Conservation (phyloP, 2,797 vertebrate genomes). For the Spondyliosoma cantharus region DNA sequence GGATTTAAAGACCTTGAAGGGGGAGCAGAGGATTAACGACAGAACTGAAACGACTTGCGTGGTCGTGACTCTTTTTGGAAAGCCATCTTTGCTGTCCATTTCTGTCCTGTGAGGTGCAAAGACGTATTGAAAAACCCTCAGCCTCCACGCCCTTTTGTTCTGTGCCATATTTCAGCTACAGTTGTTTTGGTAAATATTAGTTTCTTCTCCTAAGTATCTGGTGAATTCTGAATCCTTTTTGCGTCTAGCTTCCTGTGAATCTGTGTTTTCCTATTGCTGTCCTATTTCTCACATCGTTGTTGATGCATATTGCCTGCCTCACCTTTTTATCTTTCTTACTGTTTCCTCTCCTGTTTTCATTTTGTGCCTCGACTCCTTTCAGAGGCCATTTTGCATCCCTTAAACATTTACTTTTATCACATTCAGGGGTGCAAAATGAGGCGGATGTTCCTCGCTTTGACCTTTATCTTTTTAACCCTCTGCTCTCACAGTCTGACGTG, state of each 20-base stretch:
- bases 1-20: constrained; percentile 48
- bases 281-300: constrained; percentile 67
- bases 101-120: constrained; percentile 27
- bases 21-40: constrained; percentile 38
- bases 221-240: constrained; percentile 73
- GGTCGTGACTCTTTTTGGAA: neutral
- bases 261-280: constrained; percentile 76
- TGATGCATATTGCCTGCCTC: constrained; percentile 64
- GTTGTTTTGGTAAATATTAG: constrained; percentile 65
- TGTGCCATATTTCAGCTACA: constrained; percentile 76
- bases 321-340: constrained; percentile 42
- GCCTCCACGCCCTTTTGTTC: constrained; percentile 60
- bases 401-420: constrained; percentile 25
- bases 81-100: constrained; percentile 25
- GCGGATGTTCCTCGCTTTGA: constrained; percentile 1
- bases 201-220: constrained; percentile 68
- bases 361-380: constrained; percentile 37
- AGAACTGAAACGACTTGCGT: constrained; percentile 24
- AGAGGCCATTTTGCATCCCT: constrained; percentile 57
- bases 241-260: constrained; percentile 74
- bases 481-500: constrained; percentile 1
- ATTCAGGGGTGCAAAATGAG: constrained; percentile 56
- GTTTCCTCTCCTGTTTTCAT: constrained; percentile 43
- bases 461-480: neutral
- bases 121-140: constrained; percentile 37